Evolutionary conservation across 2,113 vertebrate genomes (phyloP).

Genomic region (Crotalus viridis): DNA sequence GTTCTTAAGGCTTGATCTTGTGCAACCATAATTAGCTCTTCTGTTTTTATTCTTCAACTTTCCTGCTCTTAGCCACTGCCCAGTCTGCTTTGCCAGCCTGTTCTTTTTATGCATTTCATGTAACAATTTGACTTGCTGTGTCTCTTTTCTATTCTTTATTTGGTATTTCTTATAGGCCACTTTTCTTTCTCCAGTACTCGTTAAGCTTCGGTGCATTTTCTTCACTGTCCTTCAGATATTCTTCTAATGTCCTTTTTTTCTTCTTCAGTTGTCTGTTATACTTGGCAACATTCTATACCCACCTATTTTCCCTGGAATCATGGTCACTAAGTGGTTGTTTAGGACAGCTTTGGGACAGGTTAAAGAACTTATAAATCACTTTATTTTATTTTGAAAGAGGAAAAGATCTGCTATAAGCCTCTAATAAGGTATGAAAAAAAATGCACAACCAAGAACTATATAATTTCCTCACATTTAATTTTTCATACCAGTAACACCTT

Average conservation of each 20-base stretch:
- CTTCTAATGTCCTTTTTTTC: background rate
- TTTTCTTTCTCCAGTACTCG: too few relatives aligned
- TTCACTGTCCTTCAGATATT: background rate
- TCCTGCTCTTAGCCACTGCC: background rate
- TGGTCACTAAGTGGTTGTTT: background rate
- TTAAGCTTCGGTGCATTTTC: background rate
- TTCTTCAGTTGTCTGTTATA: background rate
- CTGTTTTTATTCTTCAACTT: background rate
- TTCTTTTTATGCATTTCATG: background rate
- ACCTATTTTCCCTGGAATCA: background rate
- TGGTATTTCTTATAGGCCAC: background rate
- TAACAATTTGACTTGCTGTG: background rate
- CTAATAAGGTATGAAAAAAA: slow-evolving; percentile 31
- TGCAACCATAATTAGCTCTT: background rate
- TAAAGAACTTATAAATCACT: slow-evolving; percentile 36
- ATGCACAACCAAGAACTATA: background rate
- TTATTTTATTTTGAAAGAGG: slow-evolving; percentile 39
- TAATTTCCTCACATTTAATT: background rate
- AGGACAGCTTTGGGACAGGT: background rate
- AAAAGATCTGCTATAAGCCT: slow-evolving; percentile 38
- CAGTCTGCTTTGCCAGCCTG: background rate
- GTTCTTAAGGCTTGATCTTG: background rate
- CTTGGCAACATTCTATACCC: background rate
- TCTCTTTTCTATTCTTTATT: background rate
- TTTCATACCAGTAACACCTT: background rate